phyloP scores from a whole-genome alignment of 1,140 invertebrate species.

The Drosophila parabipectinata region DNA sequence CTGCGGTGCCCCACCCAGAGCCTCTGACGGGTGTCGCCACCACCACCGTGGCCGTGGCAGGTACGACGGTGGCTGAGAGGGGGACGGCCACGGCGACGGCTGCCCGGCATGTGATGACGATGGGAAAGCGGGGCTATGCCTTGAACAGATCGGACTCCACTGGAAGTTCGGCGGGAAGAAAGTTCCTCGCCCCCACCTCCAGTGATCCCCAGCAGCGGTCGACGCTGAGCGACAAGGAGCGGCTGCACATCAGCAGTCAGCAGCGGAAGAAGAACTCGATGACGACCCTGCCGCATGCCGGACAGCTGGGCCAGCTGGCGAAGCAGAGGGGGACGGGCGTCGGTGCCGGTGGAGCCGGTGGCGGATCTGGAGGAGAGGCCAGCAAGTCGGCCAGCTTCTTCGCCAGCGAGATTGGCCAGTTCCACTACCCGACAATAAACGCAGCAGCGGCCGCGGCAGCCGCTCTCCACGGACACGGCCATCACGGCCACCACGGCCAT shows the following conservation, averaged over 20 bases:
- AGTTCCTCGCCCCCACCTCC: constrained; percentile 94
- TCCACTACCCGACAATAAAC: constrained; percentile 74
- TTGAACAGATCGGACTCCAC: constrained; percentile 90
- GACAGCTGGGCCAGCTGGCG: constrained; percentile 47
- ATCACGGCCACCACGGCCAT: constrained; percentile 6
- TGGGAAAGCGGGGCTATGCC: constrained; percentile 84
- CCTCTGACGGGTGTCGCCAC: neutral
- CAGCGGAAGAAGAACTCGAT: constrained; percentile 82
- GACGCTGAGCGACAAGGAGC: constrained; percentile 87
- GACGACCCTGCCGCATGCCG: constrained; percentile 64
- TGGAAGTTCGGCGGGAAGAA: constrained; percentile 91
- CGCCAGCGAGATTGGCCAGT: constrained; percentile 68
- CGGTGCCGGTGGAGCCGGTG: neutral
- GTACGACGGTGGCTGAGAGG: neutral
- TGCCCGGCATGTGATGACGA: constrained; percentile 74
- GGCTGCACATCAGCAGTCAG: constrained; percentile 75
- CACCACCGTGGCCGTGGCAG: neutral
- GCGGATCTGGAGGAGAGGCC: constrained; percentile 6
- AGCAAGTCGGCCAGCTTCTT: constrained; percentile 61
- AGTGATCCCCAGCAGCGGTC: constrained; percentile 91
- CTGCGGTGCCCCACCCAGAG: constrained; percentile 75
- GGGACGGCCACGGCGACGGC: constrained; percentile 70
- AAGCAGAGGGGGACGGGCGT: constrained; percentile 36
- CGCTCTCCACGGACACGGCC: constrained; percentile 34
- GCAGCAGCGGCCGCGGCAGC: constrained; percentile 20